Percentiles rank a stretch among this genome's conserved stretches.
Evolutionary conservation across 2,113 vertebrate species (phyloP).

Genomic region (Telmatochromis sp.): DNA sequence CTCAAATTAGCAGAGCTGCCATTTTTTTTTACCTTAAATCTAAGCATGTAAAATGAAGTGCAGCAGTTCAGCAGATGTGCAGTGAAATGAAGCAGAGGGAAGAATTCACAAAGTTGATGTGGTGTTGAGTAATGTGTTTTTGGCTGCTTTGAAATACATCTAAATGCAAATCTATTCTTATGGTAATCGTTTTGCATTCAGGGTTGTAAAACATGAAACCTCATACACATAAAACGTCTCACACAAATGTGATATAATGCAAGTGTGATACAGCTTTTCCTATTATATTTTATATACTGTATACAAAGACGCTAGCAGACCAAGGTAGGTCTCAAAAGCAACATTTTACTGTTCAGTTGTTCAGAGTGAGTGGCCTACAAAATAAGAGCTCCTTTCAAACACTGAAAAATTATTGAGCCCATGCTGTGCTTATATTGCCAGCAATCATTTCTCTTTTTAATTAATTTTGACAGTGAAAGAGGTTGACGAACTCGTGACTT

Average conservation of each 20-base stretch:
- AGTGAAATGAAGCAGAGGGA: neutral
- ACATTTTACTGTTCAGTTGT: neutral
- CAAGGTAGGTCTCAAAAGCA: neutral
- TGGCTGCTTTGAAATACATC: neutral
- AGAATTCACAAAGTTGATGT: neutral
- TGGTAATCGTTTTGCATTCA: neutral
- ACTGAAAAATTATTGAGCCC: neutral
- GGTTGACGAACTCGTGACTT: neutral
- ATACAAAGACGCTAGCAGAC: neutral
- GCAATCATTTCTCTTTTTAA: neutral
- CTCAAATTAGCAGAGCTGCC: neutral
- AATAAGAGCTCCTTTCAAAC: neutral
- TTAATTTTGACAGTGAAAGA: neutral
- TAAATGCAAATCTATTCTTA: neutral
- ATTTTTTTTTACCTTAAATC: neutral
- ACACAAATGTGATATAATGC: neutral
- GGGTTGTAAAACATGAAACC: neutral
- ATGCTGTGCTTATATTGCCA: neutral
- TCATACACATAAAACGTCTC: neutral
- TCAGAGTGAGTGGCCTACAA: neutral
- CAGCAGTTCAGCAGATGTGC: neutral
- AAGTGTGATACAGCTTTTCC: neutral
- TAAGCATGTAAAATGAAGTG: neutral
- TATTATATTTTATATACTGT: neutral
- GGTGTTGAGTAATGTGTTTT: neutral